A percentile compares a stretch with the other conserved stretches of the same genome.
phyloP scores from a whole-genome alignment of 2,888 invertebrate genomes.

The Nomada ruficornis region DNA sequence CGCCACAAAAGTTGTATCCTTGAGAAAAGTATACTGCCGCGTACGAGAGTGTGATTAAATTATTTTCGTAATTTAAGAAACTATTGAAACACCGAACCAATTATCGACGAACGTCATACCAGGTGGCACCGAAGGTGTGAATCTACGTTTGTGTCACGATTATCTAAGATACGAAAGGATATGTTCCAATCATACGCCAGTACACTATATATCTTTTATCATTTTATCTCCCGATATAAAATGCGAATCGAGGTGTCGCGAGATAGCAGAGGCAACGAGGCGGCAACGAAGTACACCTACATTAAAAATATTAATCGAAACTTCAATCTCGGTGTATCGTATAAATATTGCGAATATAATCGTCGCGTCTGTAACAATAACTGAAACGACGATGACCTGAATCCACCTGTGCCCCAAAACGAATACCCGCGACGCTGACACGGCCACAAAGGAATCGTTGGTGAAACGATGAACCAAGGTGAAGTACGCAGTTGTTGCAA shows the following conservation, averaged over 20 bases:
- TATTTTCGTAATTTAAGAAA: background rate
- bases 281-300: no score
- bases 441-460: background rate
- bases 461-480: background rate
- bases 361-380: background rate
- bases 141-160: constrained; percentile 1
- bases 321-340: background rate
- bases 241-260: background rate
- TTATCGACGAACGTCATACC: background rate
- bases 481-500: background rate
- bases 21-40: no score
- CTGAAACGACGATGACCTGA: no score
- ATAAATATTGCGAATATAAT: no score
- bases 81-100: background rate
- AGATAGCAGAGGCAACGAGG: background rate
- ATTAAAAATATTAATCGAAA: background rate
- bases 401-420: no score
- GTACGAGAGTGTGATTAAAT: background rate
- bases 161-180: constrained; percentile 3
- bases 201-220: constrained; percentile 10
- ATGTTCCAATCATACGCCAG: background rate
- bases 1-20: background rate
- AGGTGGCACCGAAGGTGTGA: background rate
- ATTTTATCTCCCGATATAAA: background rate
- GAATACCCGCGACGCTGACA: background rate